These are phyloP conservation scores for Sarcoramphus papa DNA, from an alignment of 2,797 vertebrate species.

Conservation along the genomic window DNA sequence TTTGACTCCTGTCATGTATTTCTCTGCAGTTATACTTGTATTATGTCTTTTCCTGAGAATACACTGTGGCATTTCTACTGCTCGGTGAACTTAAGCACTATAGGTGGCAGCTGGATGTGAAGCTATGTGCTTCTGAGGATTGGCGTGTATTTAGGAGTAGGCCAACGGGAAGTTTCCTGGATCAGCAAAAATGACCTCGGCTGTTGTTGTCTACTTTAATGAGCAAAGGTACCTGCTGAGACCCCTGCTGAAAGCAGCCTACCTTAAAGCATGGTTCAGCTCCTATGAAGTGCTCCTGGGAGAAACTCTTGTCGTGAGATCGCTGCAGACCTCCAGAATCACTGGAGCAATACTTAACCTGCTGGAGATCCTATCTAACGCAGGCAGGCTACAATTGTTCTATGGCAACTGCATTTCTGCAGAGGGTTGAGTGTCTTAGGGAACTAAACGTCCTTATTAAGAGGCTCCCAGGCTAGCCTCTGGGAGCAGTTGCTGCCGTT, in stretches of 20 bases:
- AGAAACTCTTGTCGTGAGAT: neutral
- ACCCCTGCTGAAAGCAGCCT: neutral
- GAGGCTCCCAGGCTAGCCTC: neutral
- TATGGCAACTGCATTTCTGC: neutral
- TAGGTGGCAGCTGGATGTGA: rapidly evolving
- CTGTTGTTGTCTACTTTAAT: neutral
- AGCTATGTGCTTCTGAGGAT: neutral
- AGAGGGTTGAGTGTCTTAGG: neutral
- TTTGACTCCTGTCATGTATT: neutral
- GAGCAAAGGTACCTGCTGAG: neutral
- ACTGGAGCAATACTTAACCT: neutral
- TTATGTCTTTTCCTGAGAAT: neutral
- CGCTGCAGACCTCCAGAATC: neutral
- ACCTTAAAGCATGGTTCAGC: neutral
- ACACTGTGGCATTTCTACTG: neutral
- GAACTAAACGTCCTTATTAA: neutral
- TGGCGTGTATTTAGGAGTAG: neutral
- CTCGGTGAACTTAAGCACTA: rapidly evolving
- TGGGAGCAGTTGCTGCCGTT: neutral
- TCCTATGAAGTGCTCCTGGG: neutral
- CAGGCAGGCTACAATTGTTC: neutral
- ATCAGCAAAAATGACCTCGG: neutral
- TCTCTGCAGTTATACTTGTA: neutral
- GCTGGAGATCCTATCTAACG: neutral
- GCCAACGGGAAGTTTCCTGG: neutral